Conservation (phyloP, 2,797 vertebrate species). For the Enteromius argenteus region DNA sequence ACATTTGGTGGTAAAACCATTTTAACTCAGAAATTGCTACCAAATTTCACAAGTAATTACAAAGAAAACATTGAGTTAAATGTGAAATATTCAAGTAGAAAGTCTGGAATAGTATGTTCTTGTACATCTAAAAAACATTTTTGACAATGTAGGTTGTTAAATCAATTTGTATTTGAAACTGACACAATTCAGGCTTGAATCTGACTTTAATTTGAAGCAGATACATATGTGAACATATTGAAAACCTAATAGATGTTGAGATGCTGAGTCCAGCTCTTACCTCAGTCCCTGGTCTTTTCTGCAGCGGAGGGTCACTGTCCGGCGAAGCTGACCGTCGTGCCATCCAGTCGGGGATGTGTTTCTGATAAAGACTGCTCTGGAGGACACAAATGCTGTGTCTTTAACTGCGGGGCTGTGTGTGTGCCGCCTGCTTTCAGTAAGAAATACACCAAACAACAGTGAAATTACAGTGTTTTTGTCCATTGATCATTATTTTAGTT, state of each 20-base stretch:
- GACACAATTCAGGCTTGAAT: background rate
- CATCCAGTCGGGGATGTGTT: conserved; percentile 69
- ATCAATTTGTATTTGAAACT: background rate
- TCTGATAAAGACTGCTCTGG: conserved; percentile 72
- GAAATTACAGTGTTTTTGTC: background rate
- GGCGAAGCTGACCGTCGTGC: conserved; percentile 64
- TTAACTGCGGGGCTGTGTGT: conserved; percentile 72
- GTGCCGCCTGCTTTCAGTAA: conserved; percentile 73
- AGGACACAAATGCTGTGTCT: conserved; percentile 73
- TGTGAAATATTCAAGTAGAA: background rate
- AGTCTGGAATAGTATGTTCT: background rate
- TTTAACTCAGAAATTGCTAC: background rate
- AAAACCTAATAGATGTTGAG: background rate
- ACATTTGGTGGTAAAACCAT: background rate
- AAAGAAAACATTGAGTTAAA: background rate
- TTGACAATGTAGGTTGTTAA: background rate
- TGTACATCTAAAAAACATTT: background rate
- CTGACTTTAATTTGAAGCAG: background rate
- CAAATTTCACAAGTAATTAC: background rate
- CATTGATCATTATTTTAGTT: background rate
- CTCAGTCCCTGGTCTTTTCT: background rate
- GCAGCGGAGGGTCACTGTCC: conserved; percentile 70
- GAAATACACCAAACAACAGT: background rate
- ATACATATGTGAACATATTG: background rate
- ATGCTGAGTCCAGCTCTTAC: conserved; percentile 37